Evolutionary conservation across 2,113 vertebrate species (phyloP).

Genomic region (Hassar affinis): DNA sequence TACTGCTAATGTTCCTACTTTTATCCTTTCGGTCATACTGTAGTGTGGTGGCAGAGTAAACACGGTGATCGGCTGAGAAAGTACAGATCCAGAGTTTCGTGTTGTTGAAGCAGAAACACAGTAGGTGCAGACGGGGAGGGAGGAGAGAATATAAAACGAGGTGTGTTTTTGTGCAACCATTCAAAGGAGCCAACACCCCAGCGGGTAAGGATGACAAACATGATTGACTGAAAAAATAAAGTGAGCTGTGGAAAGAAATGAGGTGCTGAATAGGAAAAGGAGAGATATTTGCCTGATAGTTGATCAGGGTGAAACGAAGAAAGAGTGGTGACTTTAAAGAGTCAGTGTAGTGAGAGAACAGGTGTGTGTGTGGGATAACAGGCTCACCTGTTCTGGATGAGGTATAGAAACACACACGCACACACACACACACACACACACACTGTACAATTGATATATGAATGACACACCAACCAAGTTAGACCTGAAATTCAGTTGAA

Average conservation of each 20-base stretch:
- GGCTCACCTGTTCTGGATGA: slow-evolving; percentile 65
- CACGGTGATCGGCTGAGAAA: neutral
- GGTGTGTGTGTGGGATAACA: slow-evolving; percentile 70
- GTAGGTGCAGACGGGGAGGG: slow-evolving; percentile 10
- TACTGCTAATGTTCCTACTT: neutral
- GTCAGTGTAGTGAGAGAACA: neutral
- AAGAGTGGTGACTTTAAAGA: neutral
- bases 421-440: neutral
- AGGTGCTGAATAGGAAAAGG: neutral
- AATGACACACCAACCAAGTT: neutral
- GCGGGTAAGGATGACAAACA: slow-evolving; percentile 12
- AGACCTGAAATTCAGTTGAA: neutral
- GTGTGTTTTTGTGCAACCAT: slow-evolving; percentile 18
- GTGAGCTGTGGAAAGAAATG: neutral
- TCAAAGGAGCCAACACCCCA: slow-evolving; percentile 39
- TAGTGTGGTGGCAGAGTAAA: neutral
- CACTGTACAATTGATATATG: neutral
- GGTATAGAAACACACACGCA: neutral
- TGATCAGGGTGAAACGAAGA: neutral
- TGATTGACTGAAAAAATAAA: slow-evolving; percentile 29
- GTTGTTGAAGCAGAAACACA: slow-evolving; percentile 25
- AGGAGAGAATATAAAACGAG: slow-evolving; percentile 19
- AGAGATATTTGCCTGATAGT: neutral
- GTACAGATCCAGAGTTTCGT: slow-evolving; percentile 19
- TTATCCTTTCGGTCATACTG: neutral